These are phyloP conservation scores for Drosophila rubida DNA, from an alignment of 2,888 invertebrate species.

Conservation along the genomic window DNA sequence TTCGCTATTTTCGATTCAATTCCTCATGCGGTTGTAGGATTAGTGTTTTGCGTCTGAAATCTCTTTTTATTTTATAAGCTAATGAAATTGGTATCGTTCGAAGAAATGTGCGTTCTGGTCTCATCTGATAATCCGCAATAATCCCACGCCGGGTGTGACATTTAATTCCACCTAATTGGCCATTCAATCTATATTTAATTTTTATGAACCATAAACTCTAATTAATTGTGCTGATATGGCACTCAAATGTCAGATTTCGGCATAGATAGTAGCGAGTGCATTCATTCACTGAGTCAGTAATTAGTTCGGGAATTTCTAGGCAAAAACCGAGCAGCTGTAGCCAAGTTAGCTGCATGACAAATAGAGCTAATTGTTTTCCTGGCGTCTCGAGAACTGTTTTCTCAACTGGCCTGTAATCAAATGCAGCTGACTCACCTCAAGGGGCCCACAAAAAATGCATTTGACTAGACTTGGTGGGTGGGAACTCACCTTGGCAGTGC, in stretches of 20 bases:
- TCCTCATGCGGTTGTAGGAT: not conserved
- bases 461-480: not conserved
- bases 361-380: slow-evolving; percentile 1
- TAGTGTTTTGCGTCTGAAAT: not conserved
- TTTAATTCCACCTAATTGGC: not conserved
- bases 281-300: slow-evolving; percentile 8
- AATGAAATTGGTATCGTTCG: not conserved
- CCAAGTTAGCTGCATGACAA: slow-evolving; percentile 33
- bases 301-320: slow-evolving; percentile 2
- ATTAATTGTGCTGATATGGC: slow-evolving; percentile 8
- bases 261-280: slow-evolving; percentile 1
- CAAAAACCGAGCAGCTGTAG: not conserved
- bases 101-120: not conserved
- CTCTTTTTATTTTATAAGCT: not conserved
- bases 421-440: slow-evolving; percentile 54
- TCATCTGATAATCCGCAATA: slow-evolving; percentile 5
- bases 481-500: slow-evolving; percentile 10
- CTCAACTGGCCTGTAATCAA: slow-evolving; percentile 1
- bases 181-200: slow-evolving; percentile 13
- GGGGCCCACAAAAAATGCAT: not conserved
- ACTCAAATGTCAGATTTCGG: slow-evolving; percentile 13
- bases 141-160: not conserved
- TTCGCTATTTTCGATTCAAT: not conserved
- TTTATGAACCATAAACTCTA: slow-evolving; percentile 23
- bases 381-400: slow-evolving; percentile 38